phyloP scores from a whole-genome alignment of 2,797 vertebrate genomes.

The Choloepus didactylus region DNA sequence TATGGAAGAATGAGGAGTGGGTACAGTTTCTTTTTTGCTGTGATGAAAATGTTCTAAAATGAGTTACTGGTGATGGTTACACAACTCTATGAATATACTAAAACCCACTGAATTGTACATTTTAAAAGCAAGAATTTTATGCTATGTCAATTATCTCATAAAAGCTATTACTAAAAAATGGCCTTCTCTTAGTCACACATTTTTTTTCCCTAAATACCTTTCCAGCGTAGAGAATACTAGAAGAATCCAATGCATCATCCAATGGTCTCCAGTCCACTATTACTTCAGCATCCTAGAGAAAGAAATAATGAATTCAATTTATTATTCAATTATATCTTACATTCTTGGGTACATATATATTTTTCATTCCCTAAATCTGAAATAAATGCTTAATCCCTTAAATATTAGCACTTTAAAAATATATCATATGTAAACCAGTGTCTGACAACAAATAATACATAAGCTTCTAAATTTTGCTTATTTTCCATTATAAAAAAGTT shows the following conservation, averaged over 20 bases:
- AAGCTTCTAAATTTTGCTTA: constrained; percentile 46
- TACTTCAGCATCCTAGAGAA: constrained; percentile 93
- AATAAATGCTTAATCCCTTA: constrained; percentile 53
- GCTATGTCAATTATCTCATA: neutral
- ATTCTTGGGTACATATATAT: constrained; percentile 6
- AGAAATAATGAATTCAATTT: constrained; percentile 71
- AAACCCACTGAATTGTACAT: neutral
- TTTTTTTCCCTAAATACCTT: constrained; percentile 90
- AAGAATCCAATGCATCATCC: constrained; percentile 95
- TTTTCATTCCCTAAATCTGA: constrained; percentile 44
- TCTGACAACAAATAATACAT: neutral
- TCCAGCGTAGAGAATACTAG: constrained; percentile 96
- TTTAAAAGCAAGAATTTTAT: constrained; percentile 15
- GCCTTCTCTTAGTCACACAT: neutral
- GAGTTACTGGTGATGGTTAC: neutral
- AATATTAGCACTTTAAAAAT: constrained; percentile 47
- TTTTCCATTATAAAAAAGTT: constrained; percentile 62
- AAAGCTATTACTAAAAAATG: neutral
- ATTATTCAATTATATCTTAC: constrained; percentile 64
- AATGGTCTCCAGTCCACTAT: constrained; percentile 95
- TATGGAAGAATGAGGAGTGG: neutral
- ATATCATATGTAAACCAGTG: neutral
- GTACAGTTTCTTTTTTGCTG: neutral
- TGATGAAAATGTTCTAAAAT: constrained; percentile 40
- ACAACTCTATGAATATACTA: constrained; percentile 7